A percentile compares a stretch with the other conserved stretches of the same genome.
Evolutionary conservation across 1,140 invertebrate species (phyloP).

Genomic region (Drosophila murphyi): DNA sequence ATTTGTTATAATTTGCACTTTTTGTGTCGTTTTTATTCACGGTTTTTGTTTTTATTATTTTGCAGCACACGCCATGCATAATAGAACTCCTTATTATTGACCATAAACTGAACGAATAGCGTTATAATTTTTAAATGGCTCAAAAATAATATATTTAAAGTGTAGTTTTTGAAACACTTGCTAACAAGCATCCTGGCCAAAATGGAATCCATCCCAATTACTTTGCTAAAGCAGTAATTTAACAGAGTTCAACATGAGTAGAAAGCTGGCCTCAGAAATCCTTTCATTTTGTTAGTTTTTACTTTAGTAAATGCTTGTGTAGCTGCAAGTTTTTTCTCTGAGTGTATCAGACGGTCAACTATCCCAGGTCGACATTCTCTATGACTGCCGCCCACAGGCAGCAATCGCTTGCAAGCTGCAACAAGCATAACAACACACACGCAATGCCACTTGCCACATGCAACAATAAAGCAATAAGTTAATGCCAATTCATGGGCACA

Average conservation of each 20-base stretch:
- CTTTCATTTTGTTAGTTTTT: not conserved
- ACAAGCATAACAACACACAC: not conserved
- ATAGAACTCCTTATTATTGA: not conserved
- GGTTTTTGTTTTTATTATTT: not conserved
- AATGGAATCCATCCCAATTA: no score
- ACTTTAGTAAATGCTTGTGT: not conserved
- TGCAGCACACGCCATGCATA: not conserved
- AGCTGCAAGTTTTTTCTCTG: not conserved
- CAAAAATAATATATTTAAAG: no score
- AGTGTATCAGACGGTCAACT: not conserved
- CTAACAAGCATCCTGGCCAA: no score
- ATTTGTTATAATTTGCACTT: conserved; percentile 10
- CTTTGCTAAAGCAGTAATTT: not conserved
- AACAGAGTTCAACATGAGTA: no score
- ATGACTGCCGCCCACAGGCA: conserved; percentile 3
- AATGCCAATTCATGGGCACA: conserved; percentile 15
- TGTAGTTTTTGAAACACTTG: no score
- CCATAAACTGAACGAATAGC: not conserved
- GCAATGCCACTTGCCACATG: conserved; percentile 28
- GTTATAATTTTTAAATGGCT: not conserved
- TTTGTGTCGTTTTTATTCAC: not conserved
- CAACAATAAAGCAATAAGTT: conserved; percentile 5
- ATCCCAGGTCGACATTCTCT: conserved; percentile 30
- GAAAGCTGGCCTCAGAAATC: no score
- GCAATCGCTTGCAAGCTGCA: not conserved